Percentiles rank a stretch among this genome's conserved stretches.
Conservation (phyloP, 1,140 invertebrate genomes). For the Wiebesia pumilae region DNA sequence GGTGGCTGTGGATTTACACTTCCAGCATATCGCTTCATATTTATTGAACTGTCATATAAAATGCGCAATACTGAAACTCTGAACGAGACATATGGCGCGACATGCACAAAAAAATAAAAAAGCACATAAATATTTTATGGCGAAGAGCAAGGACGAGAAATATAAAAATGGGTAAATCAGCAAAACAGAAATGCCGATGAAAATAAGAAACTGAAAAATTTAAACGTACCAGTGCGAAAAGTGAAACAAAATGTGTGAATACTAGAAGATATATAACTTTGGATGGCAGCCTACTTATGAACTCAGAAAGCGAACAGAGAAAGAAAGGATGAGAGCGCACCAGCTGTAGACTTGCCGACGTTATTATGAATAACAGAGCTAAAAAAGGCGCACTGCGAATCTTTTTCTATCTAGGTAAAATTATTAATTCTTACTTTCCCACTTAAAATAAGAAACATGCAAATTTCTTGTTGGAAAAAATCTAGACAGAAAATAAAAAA, state of each 20-base stretch:
- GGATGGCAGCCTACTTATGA: constrained; percentile 40
- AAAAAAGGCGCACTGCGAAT: constrained; percentile 13
- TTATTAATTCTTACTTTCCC: constrained; percentile 27
- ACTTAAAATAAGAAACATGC: constrained; percentile 17
- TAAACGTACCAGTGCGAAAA: constrained; percentile 39
- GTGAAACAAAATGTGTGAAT: constrained; percentile 44
- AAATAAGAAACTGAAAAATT: constrained; percentile 47
- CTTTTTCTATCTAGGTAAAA: constrained; percentile 37
- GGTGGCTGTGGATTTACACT: neutral
- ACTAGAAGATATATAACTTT: constrained; percentile 26
- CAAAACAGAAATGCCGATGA: neutral
- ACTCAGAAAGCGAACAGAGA: constrained; percentile 33
- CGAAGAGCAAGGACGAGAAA: neutral
- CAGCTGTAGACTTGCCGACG: constrained; percentile 33
- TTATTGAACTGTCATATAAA: neutral
- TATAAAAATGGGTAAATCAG: constrained; percentile 39
- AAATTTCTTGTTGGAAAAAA: constrained; percentile 1
- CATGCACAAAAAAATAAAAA: neutral
- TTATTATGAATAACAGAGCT: constrained; percentile 42
- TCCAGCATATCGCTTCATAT: neutral
- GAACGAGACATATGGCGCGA: neutral
- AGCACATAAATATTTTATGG: constrained; percentile 23
- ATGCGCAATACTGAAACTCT: neutral
- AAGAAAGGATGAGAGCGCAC: neutral
- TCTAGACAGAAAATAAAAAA: neutral